These are phyloP conservation scores for Pandemis corylana DNA, from an alignment of 2,888 invertebrate genomes.

Conservation along the genomic window DNA sequence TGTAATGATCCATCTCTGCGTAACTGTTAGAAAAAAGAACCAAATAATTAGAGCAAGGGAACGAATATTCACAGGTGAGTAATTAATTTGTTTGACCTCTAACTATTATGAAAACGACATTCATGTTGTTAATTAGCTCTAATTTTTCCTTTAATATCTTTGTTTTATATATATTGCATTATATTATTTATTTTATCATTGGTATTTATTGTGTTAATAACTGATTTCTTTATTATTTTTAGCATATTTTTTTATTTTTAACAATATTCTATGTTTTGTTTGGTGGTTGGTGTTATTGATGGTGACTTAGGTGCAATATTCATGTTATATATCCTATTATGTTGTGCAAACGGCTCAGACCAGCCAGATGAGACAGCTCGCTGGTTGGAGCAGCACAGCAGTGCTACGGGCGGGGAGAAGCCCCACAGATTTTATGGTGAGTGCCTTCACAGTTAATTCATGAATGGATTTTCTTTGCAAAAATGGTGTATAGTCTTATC, in stretches of 20 bases:
- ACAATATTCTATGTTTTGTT: slow-evolving; percentile 78
- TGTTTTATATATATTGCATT: neutral
- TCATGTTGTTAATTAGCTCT: neutral
- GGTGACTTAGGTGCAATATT: slow-evolving; percentile 82
- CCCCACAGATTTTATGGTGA: slow-evolving; percentile 83
- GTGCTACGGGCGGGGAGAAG: slow-evolving; percentile 67
- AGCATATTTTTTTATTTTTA: slow-evolving; percentile 59
- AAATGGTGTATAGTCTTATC: slow-evolving; percentile 54
- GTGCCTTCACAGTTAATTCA: slow-evolving; percentile 49
- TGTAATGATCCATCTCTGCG: slow-evolving; percentile 96
- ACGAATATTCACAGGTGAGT: slow-evolving; percentile 93
- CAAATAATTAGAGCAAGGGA: slow-evolving; percentile 91
- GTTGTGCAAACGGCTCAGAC: slow-evolving; percentile 83
- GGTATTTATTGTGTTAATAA: slow-evolving; percentile 43
- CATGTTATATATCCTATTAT: slow-evolving; percentile 85
- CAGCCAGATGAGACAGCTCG: slow-evolving; percentile 81
- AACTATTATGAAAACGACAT: neutral
- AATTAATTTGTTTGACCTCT: slow-evolving; percentile 13
- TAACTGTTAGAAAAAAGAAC: slow-evolving; percentile 92
- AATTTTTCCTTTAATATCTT: neutral
- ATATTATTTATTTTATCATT: slow-evolving; percentile 27
- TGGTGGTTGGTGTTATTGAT: slow-evolving; percentile 81
- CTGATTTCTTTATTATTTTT: slow-evolving; percentile 50
- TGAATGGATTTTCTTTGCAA: slow-evolving; percentile 28
- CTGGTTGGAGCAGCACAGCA: slow-evolving; percentile 79